Conservation (phyloP, 2,113 vertebrate genomes). For the Istiophorus platypterus region DNA sequence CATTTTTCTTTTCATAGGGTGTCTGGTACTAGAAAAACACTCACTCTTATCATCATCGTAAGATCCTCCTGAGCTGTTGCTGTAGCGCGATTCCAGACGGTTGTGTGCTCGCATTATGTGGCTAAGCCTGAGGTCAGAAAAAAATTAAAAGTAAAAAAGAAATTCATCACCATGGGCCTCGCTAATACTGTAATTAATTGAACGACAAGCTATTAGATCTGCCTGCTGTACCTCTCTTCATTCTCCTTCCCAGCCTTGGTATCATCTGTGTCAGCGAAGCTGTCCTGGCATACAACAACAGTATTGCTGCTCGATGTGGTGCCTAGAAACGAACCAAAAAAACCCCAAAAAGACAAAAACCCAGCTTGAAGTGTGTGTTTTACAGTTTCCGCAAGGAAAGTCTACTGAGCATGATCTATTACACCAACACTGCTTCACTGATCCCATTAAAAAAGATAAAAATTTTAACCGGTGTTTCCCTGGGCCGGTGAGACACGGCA, state of each 20-base stretch:
- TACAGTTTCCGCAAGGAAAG: not conserved
- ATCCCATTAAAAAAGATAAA: not conserved
- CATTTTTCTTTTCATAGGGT: constrained; percentile 1
- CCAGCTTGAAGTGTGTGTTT: too few relatives aligned
- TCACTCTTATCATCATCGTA: constrained; percentile 98
- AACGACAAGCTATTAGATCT: not conserved
- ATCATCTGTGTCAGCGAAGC: constrained; percentile 90
- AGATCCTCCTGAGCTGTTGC: constrained; percentile 97
- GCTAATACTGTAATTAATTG: not conserved
- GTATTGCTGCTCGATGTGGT: constrained; percentile 97
- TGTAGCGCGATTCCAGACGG: constrained; percentile 95
- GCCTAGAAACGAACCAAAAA: constrained; percentile 79
- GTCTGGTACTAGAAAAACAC: constrained; percentile 66
- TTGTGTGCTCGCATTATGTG: constrained; percentile 90
- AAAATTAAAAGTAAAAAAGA: not conserved
- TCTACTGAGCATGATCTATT: not conserved
- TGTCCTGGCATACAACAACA: constrained; percentile 92
- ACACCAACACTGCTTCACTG: constrained; percentile 9
- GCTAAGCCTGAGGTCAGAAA: constrained; percentile 59
- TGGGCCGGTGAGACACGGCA: too few relatives aligned
- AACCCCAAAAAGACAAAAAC: not conserved
- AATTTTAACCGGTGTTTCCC: not conserved
- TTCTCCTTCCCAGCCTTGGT: constrained; percentile 88
- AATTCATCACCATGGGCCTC: not conserved
- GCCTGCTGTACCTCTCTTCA: constrained; percentile 89